Evolutionary conservation across 2,113 vertebrate species (phyloP).

Genomic region (Condylura cristata): DNA sequence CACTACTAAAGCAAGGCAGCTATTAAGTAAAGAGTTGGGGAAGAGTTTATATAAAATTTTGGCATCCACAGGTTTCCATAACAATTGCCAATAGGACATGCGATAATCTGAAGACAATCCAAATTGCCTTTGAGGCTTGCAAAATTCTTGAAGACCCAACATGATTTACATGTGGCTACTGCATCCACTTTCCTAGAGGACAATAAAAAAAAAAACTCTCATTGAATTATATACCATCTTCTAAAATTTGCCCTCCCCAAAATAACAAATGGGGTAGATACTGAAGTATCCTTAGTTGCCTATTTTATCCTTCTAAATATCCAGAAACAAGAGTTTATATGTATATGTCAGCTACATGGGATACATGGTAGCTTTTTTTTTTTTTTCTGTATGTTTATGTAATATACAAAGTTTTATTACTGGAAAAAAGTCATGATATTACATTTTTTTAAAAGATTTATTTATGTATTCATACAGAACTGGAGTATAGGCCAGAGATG

Average conservation of each 20-base stretch:
- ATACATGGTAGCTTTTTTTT: too few relatives aligned
- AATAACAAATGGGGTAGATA: not conserved
- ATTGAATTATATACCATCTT: not conserved
- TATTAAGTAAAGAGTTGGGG: not conserved
- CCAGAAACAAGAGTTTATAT: not conserved
- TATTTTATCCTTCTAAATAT: not conserved
- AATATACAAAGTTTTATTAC: too few relatives aligned
- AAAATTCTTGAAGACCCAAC: not conserved
- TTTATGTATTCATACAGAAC: too few relatives aligned
- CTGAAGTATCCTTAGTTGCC: not conserved
- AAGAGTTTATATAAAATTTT: not conserved
- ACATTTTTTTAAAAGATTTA: too few relatives aligned
- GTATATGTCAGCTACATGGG: not conserved
- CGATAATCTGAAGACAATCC: not conserved
- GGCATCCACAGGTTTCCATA: not conserved
- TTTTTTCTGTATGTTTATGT: too few relatives aligned
- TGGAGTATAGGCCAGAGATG: too few relatives aligned
- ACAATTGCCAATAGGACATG: not conserved
- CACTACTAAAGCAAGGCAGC: not conserved
- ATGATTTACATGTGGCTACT: not conserved
- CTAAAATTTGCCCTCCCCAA: not conserved
- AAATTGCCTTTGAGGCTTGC: not conserved
- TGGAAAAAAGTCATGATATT: too few relatives aligned
- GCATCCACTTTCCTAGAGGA: not conserved
- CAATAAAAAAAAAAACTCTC: not conserved